Evolutionary conservation across 37 sponge, comb jelly and placozoan species (phyloP).

Genomic region (Crambe crambe): DNA sequence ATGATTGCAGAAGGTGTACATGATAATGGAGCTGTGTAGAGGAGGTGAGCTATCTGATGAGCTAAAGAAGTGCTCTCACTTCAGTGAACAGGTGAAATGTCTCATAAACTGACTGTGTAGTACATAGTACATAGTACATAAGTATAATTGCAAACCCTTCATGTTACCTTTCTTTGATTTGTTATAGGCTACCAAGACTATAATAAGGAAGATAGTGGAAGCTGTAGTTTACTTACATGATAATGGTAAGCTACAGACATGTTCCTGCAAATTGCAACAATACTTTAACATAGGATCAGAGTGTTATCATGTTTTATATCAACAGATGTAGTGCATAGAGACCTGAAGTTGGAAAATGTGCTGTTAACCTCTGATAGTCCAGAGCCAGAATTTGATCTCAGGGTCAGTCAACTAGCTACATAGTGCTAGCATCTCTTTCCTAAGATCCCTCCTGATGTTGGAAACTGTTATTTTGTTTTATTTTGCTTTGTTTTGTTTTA

Average conservation of each 20-base stretch:
- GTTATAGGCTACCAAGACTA: conserved; percentile 55
- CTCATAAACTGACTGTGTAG: background rate
- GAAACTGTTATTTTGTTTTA: background rate
- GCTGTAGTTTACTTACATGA: conserved; percentile 90
- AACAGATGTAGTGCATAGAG: conserved; percentile 75
- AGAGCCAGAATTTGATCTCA: background rate
- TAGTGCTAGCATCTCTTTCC: too few species aligned
- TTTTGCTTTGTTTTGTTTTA: too few species aligned
- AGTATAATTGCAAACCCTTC: background rate
- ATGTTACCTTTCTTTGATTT: background rate
- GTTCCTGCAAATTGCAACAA: background rate
- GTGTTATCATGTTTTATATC: too few species aligned
- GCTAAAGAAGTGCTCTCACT: conserved; percentile 52
- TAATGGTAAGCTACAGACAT: conserved; percentile 73
- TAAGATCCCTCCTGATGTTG: background rate
- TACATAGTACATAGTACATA: background rate
- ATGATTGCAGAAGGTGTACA: conserved; percentile 85
- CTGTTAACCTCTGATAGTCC: conserved; percentile 7
- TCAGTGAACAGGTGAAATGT: conserved; percentile 69
- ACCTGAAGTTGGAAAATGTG: conserved; percentile 69
- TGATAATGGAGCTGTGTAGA: conserved; percentile 86
- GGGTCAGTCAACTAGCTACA: background rate
- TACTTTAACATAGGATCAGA: background rate
- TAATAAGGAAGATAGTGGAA: conserved; percentile 74
- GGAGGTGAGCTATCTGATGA: conserved; percentile 80